These are phyloP conservation scores for Heteromurus nitidus DNA, from an alignment of 2,888 invertebrate species.

Conservation along the genomic window DNA sequence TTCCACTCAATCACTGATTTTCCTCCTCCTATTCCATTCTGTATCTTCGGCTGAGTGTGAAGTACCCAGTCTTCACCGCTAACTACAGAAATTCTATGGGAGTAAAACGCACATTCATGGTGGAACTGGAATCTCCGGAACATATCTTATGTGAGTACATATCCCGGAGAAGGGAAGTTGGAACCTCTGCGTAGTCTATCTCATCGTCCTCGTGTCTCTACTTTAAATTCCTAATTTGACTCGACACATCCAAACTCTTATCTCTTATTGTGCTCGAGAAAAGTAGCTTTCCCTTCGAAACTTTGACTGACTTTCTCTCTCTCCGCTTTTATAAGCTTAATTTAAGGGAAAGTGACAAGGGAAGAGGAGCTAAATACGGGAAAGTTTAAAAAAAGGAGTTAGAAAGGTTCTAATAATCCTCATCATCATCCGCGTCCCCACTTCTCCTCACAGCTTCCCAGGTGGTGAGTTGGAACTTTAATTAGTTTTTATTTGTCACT, in stretches of 20 bases:
- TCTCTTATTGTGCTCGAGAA: slow-evolving; percentile 1
- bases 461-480: slow-evolving; percentile 62
- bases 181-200: neutral
- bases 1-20: slow-evolving; percentile 54
- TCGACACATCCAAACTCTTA: too few relatives aligned
- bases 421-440: neutral
- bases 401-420: neutral
- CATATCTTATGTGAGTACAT: too few relatives aligned
- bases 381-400: too few relatives aligned
- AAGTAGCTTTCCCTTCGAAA: neutral
- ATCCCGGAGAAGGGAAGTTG: too few relatives aligned
- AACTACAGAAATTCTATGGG: too few relatives aligned
- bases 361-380: neutral
- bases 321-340: slow-evolving; percentile 34
- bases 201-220: neutral
- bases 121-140: too few relatives aligned
- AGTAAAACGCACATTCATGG: too few relatives aligned
- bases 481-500: slow-evolving; percentile 63
- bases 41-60: neutral
- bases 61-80: slow-evolving; percentile 6
- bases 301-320: slow-evolving; percentile 45
- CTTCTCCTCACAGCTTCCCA: slow-evolving; percentile 20
- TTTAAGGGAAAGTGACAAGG: neutral
- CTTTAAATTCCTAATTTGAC: neutral
- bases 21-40: too few relatives aligned